Evolutionary conservation across 2,113 vertebrate genomes (phyloP).

Genomic region (Cynopterus brachyotis): DNA sequence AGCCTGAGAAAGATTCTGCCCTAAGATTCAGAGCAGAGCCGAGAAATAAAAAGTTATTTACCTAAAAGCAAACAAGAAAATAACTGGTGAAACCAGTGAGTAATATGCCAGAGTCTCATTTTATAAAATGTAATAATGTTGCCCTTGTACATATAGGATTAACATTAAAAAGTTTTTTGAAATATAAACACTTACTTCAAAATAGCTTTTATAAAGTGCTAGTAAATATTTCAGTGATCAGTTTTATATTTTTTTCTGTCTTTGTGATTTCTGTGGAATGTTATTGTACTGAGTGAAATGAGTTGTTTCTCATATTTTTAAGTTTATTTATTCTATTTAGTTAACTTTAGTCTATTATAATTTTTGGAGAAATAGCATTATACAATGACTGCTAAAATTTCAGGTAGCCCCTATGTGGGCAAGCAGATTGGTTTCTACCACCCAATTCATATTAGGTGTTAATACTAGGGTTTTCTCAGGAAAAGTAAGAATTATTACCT

Average conservation of each 20-base stretch:
- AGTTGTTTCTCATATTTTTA: background rate
- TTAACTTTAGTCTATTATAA: background rate
- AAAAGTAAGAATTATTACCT: background rate
- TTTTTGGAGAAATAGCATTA: background rate
- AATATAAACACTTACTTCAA: background rate
- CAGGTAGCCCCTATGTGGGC: background rate
- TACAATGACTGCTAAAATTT: background rate
- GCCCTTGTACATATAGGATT: background rate
- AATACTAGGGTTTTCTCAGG: background rate
- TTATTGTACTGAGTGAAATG: background rate
- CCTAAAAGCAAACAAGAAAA: background rate
- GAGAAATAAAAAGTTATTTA: background rate
- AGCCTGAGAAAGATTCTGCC: background rate
- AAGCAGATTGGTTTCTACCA: background rate
- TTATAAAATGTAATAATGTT: background rate
- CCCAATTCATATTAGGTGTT: background rate
- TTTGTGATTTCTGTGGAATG: background rate
- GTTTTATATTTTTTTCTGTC: background rate
- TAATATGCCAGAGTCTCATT: background rate
- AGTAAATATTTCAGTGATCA: background rate
- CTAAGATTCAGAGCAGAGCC: background rate
- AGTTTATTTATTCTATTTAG: background rate
- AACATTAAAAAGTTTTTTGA: background rate
- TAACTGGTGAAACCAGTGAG: background rate
- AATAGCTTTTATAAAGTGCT: background rate